Conservation (phyloP, 64 coral and sea anemone genomes). For the Montipora foliosa region DNA sequence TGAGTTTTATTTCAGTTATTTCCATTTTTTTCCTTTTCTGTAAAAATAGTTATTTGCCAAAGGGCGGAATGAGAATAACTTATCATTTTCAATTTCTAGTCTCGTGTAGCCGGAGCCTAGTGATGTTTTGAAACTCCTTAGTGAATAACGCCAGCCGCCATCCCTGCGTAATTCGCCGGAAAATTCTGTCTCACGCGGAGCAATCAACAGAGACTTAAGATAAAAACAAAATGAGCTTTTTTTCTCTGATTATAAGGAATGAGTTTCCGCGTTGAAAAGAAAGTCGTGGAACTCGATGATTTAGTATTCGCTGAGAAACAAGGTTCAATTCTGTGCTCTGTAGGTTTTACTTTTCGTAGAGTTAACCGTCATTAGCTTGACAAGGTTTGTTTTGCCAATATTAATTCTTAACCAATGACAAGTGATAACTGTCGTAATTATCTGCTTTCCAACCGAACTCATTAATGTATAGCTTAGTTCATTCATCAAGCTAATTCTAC, state of each 20-base stretch:
- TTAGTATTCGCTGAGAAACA: slow-evolving; percentile 39
- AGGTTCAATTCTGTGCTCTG: slow-evolving; percentile 39
- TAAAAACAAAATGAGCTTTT: background rate
- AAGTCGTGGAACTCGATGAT: slow-evolving; percentile 30
- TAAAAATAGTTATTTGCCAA: slow-evolving; percentile 5
- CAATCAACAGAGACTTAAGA: background rate
- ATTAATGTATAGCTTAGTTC: slow-evolving; percentile 82
- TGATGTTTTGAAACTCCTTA: slow-evolving; percentile 41
- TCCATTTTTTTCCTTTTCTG: slow-evolving; percentile 6
- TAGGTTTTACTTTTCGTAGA: slow-evolving; percentile 56
- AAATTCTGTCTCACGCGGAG: slow-evolving; percentile 40
- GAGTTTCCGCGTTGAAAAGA: slow-evolving; percentile 8
- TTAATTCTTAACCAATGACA: slow-evolving; percentile 83
- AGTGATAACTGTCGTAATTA: slow-evolving; percentile 87
- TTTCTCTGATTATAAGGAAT: slow-evolving; percentile 11
- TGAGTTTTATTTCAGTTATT: background rate
- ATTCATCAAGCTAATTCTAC: slow-evolving; percentile 93
- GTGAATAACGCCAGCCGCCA: slow-evolving; percentile 17
- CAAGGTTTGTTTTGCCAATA: slow-evolving; percentile 87
- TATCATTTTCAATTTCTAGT: slow-evolving; percentile 40
- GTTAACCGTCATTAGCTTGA: slow-evolving; percentile 90
- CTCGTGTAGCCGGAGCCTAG: background rate
- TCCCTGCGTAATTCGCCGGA: background rate
- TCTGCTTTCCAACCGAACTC: slow-evolving; percentile 76
- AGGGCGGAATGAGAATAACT: slow-evolving; percentile 25